Conservation (phyloP, 2,113 vertebrate species). For the Carollia perspicillata region DNA sequence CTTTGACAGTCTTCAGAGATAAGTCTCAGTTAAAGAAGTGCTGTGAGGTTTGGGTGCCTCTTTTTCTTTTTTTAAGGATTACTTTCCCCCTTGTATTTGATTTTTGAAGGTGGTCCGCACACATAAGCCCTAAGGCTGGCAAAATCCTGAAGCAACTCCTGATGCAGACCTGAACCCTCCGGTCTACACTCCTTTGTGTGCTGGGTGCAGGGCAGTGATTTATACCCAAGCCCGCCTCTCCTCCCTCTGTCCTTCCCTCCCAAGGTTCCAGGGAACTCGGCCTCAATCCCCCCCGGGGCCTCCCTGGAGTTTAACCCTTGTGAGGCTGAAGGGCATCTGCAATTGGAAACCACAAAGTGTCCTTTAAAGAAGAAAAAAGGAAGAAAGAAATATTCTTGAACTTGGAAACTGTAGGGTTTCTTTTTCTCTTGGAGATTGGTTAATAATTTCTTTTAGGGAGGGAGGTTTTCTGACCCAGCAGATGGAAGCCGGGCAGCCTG, state of each 20-base stretch:
- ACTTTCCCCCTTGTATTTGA: background rate
- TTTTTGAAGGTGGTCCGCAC: conserved; percentile 23
- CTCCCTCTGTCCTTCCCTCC: background rate
- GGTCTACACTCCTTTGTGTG: conserved; percentile 49
- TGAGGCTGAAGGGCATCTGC: background rate
- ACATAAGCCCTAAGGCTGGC: background rate
- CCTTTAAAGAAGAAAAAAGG: conserved; percentile 30
- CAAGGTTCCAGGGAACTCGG: conserved; percentile 9
- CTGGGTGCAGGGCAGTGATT: conserved; percentile 37
- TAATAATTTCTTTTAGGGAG: conserved; percentile 70
- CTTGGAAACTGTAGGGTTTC: conserved; percentile 66
- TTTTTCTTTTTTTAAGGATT: background rate
- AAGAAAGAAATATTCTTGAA: conserved; percentile 18
- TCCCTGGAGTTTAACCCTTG: conserved; percentile 54
- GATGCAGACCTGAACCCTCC: background rate
- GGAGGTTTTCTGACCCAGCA: conserved; percentile 67
- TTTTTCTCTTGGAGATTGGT: conserved; percentile 53
- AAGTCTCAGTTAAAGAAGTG: conserved; percentile 23
- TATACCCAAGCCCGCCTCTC: background rate
- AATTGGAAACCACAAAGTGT: conserved; percentile 51
- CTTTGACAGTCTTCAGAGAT: background rate
- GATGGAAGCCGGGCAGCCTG: conserved; percentile 55
- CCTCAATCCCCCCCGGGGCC: background rate
- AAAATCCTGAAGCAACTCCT: conserved; percentile 31
- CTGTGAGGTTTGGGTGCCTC: background rate